Evolutionary conservation across 2,888 invertebrate species (phyloP).

Genomic region (Eubasilissa splendida): DNA sequence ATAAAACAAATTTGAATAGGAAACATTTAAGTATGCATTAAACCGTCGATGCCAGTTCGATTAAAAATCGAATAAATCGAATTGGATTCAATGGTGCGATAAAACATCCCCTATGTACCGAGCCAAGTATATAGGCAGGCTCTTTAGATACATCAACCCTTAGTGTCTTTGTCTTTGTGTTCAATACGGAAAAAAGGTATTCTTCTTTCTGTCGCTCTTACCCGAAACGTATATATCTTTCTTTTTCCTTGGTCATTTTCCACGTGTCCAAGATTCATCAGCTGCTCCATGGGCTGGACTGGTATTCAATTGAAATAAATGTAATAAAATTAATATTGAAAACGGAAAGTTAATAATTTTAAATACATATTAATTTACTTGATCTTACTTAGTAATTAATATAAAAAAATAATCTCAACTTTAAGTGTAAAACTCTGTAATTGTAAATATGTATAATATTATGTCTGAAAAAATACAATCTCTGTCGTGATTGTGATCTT

Average conservation of each 20-base stretch:
- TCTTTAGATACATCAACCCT: slow-evolving; percentile 26
- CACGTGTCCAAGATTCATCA: slow-evolving; percentile 45
- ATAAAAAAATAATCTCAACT: too few relatives aligned
- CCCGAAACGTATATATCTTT: slow-evolving; percentile 15
- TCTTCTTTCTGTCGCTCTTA: slow-evolving; percentile 19
- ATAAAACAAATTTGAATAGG: slow-evolving; percentile 18
- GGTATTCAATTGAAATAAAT: neutral
- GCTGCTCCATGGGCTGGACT: slow-evolving; percentile 41
- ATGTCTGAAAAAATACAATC: too few relatives aligned
- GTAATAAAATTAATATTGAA: too few relatives aligned
- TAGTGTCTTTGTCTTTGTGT: slow-evolving; percentile 23
- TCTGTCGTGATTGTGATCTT: too few relatives aligned
- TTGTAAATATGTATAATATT: too few relatives aligned
- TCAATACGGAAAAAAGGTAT: slow-evolving; percentile 15
- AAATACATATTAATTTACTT: too few relatives aligned
- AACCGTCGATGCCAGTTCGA: slow-evolving; percentile 37
- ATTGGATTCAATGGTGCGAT: slow-evolving; percentile 48
- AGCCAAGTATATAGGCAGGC: slow-evolving; percentile 11
- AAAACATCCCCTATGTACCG: slow-evolving; percentile 26
- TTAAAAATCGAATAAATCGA: slow-evolving; percentile 42
- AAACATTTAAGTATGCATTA: slow-evolving; percentile 36
- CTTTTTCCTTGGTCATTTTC: slow-evolving; percentile 43
- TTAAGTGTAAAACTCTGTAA: too few relatives aligned
- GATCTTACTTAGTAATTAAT: too few relatives aligned
- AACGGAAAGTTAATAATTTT: too few relatives aligned